Evolutionary conservation across 35 echinoderm and acorn worm species (phyloP), one percentile per base, ranked within the genome.

Genomic region (Apostichopus californicus): DNA sequence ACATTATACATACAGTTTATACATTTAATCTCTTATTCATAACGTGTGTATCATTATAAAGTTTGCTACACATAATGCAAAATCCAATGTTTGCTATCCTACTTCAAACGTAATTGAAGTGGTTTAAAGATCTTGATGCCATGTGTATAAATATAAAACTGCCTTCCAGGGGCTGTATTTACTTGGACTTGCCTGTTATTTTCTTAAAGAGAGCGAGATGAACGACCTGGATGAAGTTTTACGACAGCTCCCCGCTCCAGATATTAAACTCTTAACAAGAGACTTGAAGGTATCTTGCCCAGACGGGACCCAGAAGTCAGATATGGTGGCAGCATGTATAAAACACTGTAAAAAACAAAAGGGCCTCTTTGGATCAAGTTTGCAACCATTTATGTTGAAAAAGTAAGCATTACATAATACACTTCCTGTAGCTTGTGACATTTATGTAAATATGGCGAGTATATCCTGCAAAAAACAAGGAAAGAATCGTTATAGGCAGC

Each of bases 331-430:
- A 9, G 93, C 95, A 65, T 91, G 96, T 22, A 53, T 95, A 0
- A 96, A 88, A 55, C 92, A 99, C 87, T 90, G 95, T 81, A 87
- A 90, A 14, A 87, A 94, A 58, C 97, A 99, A 78, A 94, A 77
- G 28, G 94, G 95, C 12, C 80, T 98, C 26, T 98, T 98, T 86
- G 93, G 88, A 55, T 56, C 56, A 64, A 90, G 90, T 85, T 87
- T 96, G 78, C 59, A 92, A 20, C 72, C 90, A 83, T 86, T 96
- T 18, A 83, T 96, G 46, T 53, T 94, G 70, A 96, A 96, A 20
- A 97, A 97, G 95, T 94, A 87, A 63, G 68, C 23, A 6, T 1
- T 15, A 75, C 14, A 21, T 78, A 78, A 12, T 17, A 8, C 77
- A 78, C 8, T 46, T 78, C 26, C 26, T 28, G 26, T 28, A 28